phyloP scores from a whole-genome alignment of 2,888 invertebrate species.

The Lydus trimaculatus region DNA sequence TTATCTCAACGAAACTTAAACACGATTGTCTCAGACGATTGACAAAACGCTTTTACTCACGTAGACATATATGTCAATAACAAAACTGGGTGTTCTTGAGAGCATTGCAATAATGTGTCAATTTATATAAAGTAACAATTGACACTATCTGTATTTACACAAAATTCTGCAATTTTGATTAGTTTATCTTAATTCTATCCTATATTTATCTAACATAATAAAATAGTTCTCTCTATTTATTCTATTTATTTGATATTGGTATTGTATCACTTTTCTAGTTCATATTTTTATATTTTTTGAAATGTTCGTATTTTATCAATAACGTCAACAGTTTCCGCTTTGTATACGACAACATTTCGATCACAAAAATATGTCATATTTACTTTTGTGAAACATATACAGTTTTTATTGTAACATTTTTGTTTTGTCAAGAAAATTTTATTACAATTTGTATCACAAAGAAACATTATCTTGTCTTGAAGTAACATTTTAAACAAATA shows the following conservation, averaged over 20 bases:
- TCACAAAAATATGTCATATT: slow-evolving; percentile 1
- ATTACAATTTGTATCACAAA: not conserved
- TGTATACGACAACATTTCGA: not conserved
- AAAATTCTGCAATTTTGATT: not conserved
- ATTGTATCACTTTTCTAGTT: not conserved
- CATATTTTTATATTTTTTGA: not conserved
- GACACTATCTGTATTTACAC: not conserved
- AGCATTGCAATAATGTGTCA: not conserved
- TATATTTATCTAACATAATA: not conserved
- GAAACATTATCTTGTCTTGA: not conserved
- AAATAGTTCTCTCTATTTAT: not conserved
- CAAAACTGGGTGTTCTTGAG: not conserved
- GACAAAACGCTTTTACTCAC: not conserved
- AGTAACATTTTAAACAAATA: not conserved
- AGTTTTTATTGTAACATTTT: not conserved
- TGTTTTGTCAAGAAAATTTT: not conserved
- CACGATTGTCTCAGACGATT: not conserved
- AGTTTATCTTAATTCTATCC: not conserved
- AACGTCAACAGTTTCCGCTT: not conserved
- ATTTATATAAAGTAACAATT: not conserved
- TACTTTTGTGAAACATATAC: not conserved
- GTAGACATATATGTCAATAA: not conserved
- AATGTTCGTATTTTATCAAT: not conserved
- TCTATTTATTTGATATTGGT: not conserved
- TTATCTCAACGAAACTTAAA: not conserved